Conservation (phyloP, 2,888 invertebrate species). For the Tanypteryx hageni region DNA sequence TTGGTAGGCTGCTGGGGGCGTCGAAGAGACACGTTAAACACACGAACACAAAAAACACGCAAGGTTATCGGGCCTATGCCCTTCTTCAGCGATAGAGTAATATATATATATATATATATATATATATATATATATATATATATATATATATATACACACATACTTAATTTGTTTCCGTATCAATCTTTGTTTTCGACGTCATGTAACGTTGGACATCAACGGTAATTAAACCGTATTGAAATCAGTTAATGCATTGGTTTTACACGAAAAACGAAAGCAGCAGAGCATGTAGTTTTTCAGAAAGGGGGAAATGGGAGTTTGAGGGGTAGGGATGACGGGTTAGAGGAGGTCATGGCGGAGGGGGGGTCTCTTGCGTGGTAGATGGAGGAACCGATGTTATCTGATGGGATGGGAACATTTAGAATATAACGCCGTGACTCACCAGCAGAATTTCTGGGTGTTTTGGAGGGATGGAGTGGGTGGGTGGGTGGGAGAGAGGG, state of each 20-base stretch:
- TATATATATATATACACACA: background rate
- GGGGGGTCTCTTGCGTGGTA: background rate
- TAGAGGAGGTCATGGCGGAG: background rate
- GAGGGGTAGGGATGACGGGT: background rate
- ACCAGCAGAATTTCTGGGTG: background rate
- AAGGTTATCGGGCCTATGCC: no score
- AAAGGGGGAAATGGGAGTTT: background rate
- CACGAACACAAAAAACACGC: no score
- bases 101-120: no score
- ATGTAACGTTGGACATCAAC: background rate
- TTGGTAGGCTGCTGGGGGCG: no score
- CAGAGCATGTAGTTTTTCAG: slow-evolving; percentile 23
- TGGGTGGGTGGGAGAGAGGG: background rate
- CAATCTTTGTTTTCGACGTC: background rate
- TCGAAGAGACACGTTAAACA: no score
- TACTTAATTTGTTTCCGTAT: background rate
- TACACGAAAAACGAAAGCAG: slow-evolving; percentile 19
- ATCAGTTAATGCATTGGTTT: slow-evolving; percentile 26
- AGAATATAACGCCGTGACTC: slow-evolving; percentile 3
- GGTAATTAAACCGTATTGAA: slow-evolving; percentile 18
- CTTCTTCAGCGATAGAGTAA: no score
- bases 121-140: background rate
- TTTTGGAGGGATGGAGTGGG: background rate
- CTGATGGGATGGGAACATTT: background rate
- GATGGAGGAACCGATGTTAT: background rate